Base-by-base conservation (phyloP, 2,888 invertebrate genomes). In the Pseudococcus longispinus region DNA sequence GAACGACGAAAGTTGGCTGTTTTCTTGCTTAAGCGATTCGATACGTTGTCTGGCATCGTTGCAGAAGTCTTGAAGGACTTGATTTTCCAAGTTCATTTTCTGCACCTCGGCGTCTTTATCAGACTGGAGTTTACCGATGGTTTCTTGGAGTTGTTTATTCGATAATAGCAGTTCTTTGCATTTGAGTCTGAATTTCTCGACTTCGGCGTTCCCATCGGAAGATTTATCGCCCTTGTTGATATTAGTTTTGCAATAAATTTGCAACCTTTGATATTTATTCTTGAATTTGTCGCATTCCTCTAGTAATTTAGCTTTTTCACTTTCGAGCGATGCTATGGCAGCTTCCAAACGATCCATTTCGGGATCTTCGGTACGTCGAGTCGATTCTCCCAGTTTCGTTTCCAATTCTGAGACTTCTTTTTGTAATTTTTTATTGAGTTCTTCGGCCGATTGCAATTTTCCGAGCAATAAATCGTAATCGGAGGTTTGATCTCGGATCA, bases 271-370 rank as follows among this genome's bases (percentile, higher is more conserved):
- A 15, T 65, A 65, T 84, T 84, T 84, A 20, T 8, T 84, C 29
- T 84, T 84, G 23, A 65, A 77, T 46, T 77, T 86, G 15, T 86
- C 77, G 60, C 86, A 86, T 26, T 77, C 80, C 37, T 77, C 86
- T 8, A 11, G 6, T 46, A 74, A 55, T 42, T 84, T 32, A 9
- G 6, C 13, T 42, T 84, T 84, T 65, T 84, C 84, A n/a, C 8
- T 11, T 55, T 86, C 86, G 20, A 86, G 18, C 13, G 74, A n/a
- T 1, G 20, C 6, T 18, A 77, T 6, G 13, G 29, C 23, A 13
- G 51, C 1, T 55, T 51, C 26, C 15, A 77, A 37, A 20, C 18
- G 80, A 15, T 46, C 80, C 0, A 80, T 5, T 20, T 85, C 46
- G 26, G 13, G 1, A 23, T 37, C 44, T 15, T 44, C 70, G 18